phyloP scores from a whole-genome alignment of 2,797 vertebrate genomes.

The Pseudotriccus pelzelni region DNA sequence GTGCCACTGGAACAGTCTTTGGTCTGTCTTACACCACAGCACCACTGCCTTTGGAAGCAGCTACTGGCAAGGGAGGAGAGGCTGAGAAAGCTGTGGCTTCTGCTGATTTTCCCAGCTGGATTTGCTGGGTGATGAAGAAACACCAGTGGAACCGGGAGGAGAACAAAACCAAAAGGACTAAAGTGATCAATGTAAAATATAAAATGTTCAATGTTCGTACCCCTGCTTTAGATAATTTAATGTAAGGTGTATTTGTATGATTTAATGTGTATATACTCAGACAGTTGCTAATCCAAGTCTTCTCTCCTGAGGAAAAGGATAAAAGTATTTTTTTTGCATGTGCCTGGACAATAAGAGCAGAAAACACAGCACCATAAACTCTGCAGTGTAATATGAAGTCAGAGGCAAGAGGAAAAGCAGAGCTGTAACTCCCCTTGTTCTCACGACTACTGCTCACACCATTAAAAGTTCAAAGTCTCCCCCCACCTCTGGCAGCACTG shows the following conservation, averaged over 20 bases:
- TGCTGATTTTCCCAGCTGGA: not conserved
- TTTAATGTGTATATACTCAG: not conserved
- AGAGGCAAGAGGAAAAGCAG: not conserved
- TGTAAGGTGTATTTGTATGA: not conserved
- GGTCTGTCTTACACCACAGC: not conserved
- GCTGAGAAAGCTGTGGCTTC: not conserved
- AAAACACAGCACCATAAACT: not conserved
- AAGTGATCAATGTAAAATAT: not conserved
- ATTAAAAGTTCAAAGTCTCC: not conserved
- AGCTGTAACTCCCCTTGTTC: not conserved
- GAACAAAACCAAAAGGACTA: not conserved
- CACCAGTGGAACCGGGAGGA: not conserved
- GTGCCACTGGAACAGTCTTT: not conserved
- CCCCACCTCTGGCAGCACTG: not conserved
- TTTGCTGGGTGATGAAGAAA: not conserved
- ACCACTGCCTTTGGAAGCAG: not conserved
- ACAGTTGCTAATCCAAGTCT: not conserved
- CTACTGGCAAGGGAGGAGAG: not conserved
- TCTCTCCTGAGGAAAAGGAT: not conserved
- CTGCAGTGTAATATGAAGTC: not conserved
- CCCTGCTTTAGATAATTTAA: not conserved
- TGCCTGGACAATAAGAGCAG: not conserved
- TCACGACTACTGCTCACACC: not conserved
- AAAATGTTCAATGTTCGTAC: not conserved
- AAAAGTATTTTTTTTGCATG: not conserved